A percentile compares a stretch with the other conserved stretches of the same genome.
These are phyloP conservation scores for Bombyx huttoni DNA, from an alignment of 2,888 invertebrate species.

Conservation along the genomic window DNA sequence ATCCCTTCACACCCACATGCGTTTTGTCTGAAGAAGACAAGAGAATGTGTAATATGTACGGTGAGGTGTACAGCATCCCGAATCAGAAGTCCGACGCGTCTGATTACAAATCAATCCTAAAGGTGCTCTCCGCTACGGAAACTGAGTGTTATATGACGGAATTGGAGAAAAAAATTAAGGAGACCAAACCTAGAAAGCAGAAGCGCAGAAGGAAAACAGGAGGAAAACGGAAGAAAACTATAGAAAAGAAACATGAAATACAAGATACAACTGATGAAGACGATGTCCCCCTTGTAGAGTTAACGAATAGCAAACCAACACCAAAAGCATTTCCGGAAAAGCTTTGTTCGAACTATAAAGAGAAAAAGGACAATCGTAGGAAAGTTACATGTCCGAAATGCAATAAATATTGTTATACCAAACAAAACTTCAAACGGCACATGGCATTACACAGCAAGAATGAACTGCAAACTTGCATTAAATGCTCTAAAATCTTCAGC, in stretches of 20 bases:
- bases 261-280: conserved; percentile 33
- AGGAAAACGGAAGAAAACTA: not conserved
- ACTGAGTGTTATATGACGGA: conserved; percentile 22
- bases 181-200: not conserved
- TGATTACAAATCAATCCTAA: conserved; percentile 29
- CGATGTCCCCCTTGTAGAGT: conserved; percentile 25
- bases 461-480: conserved; percentile 37
- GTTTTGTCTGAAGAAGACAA: conserved; percentile 9
- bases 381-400: conserved; percentile 40
- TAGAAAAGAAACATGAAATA: conserved; percentile 5
- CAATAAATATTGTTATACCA: conserved; percentile 49
- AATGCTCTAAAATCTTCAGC: conserved; percentile 34
- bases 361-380: conserved; percentile 9
- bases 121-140: conserved; percentile 20
- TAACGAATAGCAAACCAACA: conserved; percentile 14
- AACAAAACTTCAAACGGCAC: conserved; percentile 51
- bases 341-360: too few species aligned
- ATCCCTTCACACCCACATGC: conserved; percentile 26
- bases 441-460: conserved; percentile 34
- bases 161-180: conserved; percentile 6
- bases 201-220: not conserved
- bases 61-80: not conserved
- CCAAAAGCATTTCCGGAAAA: not conserved
- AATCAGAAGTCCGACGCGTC: conserved; percentile 10
- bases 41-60: conserved; percentile 4